Evolutionary conservation across 2,113 vertebrate genomes (phyloP).

Genomic region (Siniperca knerii): DNA sequence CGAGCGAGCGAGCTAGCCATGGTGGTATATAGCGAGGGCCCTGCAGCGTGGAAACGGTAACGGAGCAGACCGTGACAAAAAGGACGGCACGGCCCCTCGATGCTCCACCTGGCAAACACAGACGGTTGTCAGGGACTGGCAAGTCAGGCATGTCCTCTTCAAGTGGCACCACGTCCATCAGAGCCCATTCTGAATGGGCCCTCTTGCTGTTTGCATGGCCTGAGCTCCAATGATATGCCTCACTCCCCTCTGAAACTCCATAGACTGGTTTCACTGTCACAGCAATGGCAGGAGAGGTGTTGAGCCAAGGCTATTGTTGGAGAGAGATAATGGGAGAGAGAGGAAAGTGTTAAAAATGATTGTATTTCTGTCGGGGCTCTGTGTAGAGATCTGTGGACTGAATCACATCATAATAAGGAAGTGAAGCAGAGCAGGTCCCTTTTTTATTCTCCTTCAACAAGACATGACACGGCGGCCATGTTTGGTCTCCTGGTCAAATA

Average conservation of each 20-base stretch:
- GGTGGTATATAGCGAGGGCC: slow-evolving; percentile 79
- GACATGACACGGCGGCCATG: slow-evolving; percentile 75
- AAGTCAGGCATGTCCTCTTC: slow-evolving; percentile 94
- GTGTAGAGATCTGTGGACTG: slow-evolving; percentile 81
- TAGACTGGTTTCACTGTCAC: slow-evolving; percentile 85
- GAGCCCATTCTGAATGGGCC: slow-evolving; percentile 85
- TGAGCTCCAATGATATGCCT: slow-evolving; percentile 89
- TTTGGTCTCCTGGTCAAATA: slow-evolving; percentile 78
- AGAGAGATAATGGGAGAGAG: slow-evolving; percentile 79
- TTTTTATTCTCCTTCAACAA: slow-evolving; percentile 78
- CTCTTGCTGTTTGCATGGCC: slow-evolving; percentile 83
- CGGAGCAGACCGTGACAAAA: slow-evolving; percentile 82
- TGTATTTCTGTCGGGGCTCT: slow-evolving; percentile 84
- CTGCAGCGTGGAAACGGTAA: slow-evolving; percentile 79
- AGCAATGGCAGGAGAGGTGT: slow-evolving; percentile 78
- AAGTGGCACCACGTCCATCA: slow-evolving; percentile 89
- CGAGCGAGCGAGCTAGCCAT: slow-evolving; percentile 70
- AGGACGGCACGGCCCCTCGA: slow-evolving; percentile 85
- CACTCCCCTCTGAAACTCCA: slow-evolving; percentile 82
- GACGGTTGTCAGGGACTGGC: slow-evolving; percentile 91
- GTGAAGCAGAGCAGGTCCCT: slow-evolving; percentile 75
- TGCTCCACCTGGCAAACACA: slow-evolving; percentile 89
- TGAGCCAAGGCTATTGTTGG: slow-evolving; percentile 80
- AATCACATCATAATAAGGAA: slow-evolving; percentile 88
- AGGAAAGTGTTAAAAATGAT: slow-evolving; percentile 84